Evolutionary conservation across 2,113 vertebrate genomes (phyloP).

Genomic region (Clarias macrocephalus): DNA sequence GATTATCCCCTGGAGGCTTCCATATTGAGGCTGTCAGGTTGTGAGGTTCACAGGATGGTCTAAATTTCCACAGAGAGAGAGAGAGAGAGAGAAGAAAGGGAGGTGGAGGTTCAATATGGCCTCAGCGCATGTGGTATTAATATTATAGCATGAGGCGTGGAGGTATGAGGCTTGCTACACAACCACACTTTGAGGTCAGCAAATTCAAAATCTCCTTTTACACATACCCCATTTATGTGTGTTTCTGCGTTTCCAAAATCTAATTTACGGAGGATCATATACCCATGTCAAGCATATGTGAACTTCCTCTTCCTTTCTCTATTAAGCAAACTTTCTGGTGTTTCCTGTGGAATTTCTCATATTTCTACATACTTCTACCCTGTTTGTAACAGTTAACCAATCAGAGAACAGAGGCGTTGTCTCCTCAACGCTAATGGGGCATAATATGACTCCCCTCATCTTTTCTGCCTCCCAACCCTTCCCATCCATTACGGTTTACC

Average conservation of each 20-base stretch:
- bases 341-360: conserved; percentile 24
- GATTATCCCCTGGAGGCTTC: conserved; percentile 47
- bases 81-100: not conserved
- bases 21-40: conserved; percentile 44
- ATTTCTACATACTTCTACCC: conserved; percentile 23
- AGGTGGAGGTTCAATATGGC: conserved; percentile 22
- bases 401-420: conserved; percentile 33
- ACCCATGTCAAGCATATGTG: not conserved
- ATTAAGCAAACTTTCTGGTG: conserved; percentile 54
- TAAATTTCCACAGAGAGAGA: conserved; percentile 29
- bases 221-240: conserved; percentile 23
- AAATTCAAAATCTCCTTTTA: conserved; percentile 37
- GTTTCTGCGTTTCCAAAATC: conserved; percentile 19
- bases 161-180: conserved; percentile 37
- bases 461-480: conserved; percentile 31
- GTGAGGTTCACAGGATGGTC: conserved; percentile 44
- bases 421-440: conserved; percentile 33
- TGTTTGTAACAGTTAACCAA: not conserved
- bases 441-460: conserved; percentile 40
- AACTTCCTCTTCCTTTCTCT: conserved; percentile 53
- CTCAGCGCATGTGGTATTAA: conserved; percentile 50
- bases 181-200: conserved; percentile 37
- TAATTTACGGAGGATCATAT: conserved; percentile 10
- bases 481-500: conserved; percentile 48
- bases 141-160: conserved; percentile 42